Base-by-base conservation (phyloP, 2,797 vertebrate species). In the Labeo calbasu region DNA sequence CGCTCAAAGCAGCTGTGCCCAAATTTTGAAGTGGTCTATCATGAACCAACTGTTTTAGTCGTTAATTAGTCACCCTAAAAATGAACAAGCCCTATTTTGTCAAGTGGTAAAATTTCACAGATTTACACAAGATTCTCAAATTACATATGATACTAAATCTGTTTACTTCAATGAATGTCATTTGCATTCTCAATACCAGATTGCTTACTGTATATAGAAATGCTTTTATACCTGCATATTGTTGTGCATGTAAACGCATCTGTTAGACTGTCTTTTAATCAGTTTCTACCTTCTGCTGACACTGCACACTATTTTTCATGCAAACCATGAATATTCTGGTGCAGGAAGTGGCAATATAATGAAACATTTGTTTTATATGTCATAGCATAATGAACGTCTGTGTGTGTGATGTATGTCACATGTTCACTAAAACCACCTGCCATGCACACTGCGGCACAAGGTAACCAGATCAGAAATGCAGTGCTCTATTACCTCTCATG, bases 11-110 rank as follows among this genome's bases (percentile, higher is more conserved):
- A 65, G 77, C 59, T 36, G 59, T 63, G 40, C 15, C n/a, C n/a
- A 61, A 10, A 61, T 15, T 46, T 36, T 75, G 25, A 6, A 17
- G 59, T 50, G 23, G 17, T 65, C 15, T 32, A 19, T 65, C 14
- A 78, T 21, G n/a, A 63, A 77, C 43, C 13, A 71, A 48, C 23
- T 13, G 57, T 63, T 77, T 77, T 25, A 61, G 46, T 77, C 4
- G 0, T 32, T 43, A 59, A 23, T 78, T 78, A 59, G 73, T 76
- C 32, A 8, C 28, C 19, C 19, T 36, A 23, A 57, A 57, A 57
- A 23, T 9, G 0, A 76, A 57, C 28, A 19, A 72, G 11, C 28
- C 28, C 28, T 28, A 36, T 55, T 75, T 51, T 55, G 11, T 75
- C 28, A 36, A 36, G 50, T 53, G 28, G 25, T 53, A 32, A 1